Conservation (phyloP, 2,888 invertebrate species). For the Stegophylla sp. region DNA sequence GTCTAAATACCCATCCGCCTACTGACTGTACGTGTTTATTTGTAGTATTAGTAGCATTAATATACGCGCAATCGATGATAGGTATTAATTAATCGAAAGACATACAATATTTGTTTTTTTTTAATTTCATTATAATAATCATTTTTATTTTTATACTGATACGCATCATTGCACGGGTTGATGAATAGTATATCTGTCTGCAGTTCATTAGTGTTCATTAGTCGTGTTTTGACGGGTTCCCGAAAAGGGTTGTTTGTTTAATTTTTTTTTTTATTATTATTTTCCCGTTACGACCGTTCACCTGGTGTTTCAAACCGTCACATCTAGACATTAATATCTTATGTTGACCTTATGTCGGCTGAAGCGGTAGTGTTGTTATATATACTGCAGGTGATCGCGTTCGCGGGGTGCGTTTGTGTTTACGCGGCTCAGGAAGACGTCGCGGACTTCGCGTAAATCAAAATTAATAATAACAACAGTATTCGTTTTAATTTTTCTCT, state of each 20-base stretch:
- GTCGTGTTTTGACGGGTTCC: conserved; percentile 54
- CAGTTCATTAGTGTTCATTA: conserved; percentile 57
- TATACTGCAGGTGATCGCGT: conserved; percentile 43
- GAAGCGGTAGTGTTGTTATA: background rate
- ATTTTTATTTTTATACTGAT: conserved; percentile 29
- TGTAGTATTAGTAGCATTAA: background rate
- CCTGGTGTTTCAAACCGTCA: conserved; percentile 23
- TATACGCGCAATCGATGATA: background rate
- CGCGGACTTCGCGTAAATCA: conserved; percentile 22
- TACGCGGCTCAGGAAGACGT: background rate
- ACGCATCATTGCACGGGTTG: conserved; percentile 36
- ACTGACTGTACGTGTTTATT: background rate
- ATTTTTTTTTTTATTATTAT: conserved; percentile 36
- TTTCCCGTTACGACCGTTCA: conserved; percentile 16
- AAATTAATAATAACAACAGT: conserved; percentile 47
- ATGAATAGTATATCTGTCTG: conserved; percentile 36
- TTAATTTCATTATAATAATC: conserved; percentile 16
- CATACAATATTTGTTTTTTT: background rate
- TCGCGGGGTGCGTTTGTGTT: conserved; percentile 4
- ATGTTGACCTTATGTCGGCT: conserved; percentile 51
- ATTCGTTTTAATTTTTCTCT: conserved; percentile 9
- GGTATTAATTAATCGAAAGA: conserved; percentile 33
- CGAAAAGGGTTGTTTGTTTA: conserved; percentile 58
- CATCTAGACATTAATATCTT: conserved; percentile 20
- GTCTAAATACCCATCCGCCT: background rate